Evolutionary conservation across 2,113 vertebrate species (phyloP).

Genomic region (Ia io): DNA sequence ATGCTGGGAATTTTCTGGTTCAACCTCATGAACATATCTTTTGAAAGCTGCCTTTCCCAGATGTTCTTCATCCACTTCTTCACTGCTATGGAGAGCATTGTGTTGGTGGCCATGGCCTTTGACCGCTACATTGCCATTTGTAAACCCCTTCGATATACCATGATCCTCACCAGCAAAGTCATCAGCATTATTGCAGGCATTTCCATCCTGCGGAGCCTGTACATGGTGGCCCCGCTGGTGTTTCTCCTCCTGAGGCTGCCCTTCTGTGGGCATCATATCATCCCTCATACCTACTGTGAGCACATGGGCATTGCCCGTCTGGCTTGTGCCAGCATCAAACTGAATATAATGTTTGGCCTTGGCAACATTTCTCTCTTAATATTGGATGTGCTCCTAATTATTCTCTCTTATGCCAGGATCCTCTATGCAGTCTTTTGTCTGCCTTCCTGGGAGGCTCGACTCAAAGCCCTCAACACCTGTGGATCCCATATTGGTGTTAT

Average conservation of each 20-base stretch:
- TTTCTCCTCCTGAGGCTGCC: constrained; percentile 46
- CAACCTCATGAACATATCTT: constrained; percentile 53
- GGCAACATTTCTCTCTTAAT: neutral
- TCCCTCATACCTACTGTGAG: constrained; percentile 50
- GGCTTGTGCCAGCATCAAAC: neutral
- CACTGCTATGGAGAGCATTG: constrained; percentile 68
- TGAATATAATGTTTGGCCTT: constrained; percentile 21
- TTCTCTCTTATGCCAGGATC: constrained; percentile 26
- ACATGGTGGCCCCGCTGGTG: constrained; percentile 69
- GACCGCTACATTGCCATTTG: constrained; percentile 80
- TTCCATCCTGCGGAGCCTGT: constrained; percentile 22
- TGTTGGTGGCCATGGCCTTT: constrained; percentile 79
- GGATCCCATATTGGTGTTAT: constrained; percentile 25
- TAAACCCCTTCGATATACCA: constrained; percentile 70
- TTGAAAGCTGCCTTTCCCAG: constrained; percentile 73
- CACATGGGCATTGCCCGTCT: constrained; percentile 42
- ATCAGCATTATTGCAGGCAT: constrained; percentile 7
- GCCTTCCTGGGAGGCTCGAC: neutral
- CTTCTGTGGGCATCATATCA: constrained; percentile 29
- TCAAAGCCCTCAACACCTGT: constrained; percentile 49
- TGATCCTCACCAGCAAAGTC: constrained; percentile 46
- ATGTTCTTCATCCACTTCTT: constrained; percentile 81
- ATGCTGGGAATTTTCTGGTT: constrained; percentile 76
- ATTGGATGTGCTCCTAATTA: constrained; percentile 5
- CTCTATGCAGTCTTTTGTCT: constrained; percentile 25